Base-by-base conservation (phyloP, 2,888 invertebrate species). In the Acheta domesticus region DNA sequence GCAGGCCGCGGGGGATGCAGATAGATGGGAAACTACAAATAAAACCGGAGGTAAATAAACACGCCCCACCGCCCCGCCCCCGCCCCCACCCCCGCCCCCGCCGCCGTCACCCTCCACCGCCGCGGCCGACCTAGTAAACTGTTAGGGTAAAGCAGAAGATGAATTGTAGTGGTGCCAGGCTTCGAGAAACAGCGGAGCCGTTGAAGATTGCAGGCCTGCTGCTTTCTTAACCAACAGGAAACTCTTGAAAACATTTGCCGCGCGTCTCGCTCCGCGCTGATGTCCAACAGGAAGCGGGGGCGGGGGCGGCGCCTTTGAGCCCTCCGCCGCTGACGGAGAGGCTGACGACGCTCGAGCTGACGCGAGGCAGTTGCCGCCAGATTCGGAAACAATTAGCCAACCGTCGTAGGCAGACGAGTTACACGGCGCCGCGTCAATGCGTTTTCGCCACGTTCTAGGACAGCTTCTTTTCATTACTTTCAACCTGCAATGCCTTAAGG, bases 21-120 rank as follows among this genome's bases (percentile, higher is more conserved):
- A 62, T 62, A 62, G 62, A 62, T 62, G 62, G 62, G 8, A n/a
- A 62, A 62, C 62, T 62, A 62, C 62, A 62, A 62, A 62, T 62
- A 62, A 62, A 62, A 62, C 62, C 62, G n/a, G 62, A 62, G 62
- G 62, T 62, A 62, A 62, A 62, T 62, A 62, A 62, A 62, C 62
- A 62, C 62, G 62, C 16, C n/a, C 62, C 14, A 62, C 62, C n/a
- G n/a, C 62, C 36, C 8, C 12, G 14, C 23, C 23, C 23, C 23
- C 11, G 62, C 62, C 62, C 16, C 36, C 36, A 1, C 8, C 36
- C 5, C 36, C 16, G 11, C 62, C 14, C 11, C 62, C n/a, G n/a
- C 62, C 36, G 36, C 62, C n/a, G n/a, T n/a, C n/a, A n/a, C n/a
- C n/a, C 16, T 62, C 62, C 14, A 62, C 62, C n/a, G n/a, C 62